Evolutionary conservation across 2,888 invertebrate genomes (phyloP), one percentile per base, ranked within the genome.

Genomic region (Antheraea assamensis): DNA sequence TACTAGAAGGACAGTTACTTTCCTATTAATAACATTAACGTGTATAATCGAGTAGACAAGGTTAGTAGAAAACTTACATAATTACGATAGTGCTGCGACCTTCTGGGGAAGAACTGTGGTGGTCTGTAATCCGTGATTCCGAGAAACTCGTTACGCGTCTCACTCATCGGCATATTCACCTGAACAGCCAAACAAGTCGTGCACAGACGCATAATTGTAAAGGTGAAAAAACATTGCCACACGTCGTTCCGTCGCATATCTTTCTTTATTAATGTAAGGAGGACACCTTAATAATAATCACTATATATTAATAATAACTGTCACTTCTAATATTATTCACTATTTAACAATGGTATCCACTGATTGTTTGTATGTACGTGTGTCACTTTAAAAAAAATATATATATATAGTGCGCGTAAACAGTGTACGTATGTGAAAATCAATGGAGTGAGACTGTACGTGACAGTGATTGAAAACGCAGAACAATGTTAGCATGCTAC

Each of bases 401-500:
- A n/a, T 66, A 30, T 52, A 27, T 13, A 71, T 27, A 71, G n/a
- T 21, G 19, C 47, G 47, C 30, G 27, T 49, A 49, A 52, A 71
- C 27, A 71, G n/a, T 71, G 8, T 19, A 30, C 3, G 13, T 35
- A 31, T 71, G 10, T 52, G 24, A 31, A 71, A 49, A 31, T 52
- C 30, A 71, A 71, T 27, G 52, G 30, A 21, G 30, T 27, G 30
- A 27, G 31, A 55, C 30, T 30, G 55, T 42, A 42, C 5, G 35
- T 49, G 52, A 71, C 49, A 71, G 49, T 71, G 49, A 52, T 49
- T 52, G 49, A 52, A 55, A 71, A 13, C 52, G 52, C 10, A 52
- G 71, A 71, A 47, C 35, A 71, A 58, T 71, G 35, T n/a, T 21
- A 71, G 58, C 31, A 71, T 49, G 55, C 5, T 66, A 42, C 68